Percentiles rank a stretch among this genome's conserved stretches.
Evolutionary conservation across 2,888 invertebrate species (phyloP).

Genomic region (Tachina lurida): DNA sequence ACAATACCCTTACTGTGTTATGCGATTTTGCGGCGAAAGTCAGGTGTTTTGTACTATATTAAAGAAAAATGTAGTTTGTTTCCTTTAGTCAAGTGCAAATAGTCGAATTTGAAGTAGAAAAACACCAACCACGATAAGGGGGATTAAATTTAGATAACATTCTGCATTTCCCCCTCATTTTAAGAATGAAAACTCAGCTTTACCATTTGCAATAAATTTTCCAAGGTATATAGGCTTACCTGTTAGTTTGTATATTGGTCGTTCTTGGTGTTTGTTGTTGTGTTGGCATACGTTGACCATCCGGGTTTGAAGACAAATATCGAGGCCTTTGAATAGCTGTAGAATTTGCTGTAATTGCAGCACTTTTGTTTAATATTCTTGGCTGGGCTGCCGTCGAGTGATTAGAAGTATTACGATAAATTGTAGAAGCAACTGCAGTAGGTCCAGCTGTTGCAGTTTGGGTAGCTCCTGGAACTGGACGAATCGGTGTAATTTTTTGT

Average conservation of each 20-base stretch:
- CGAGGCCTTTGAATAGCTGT: constrained; percentile 55
- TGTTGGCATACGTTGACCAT: constrained; percentile 62
- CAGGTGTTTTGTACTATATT: too few relatives aligned
- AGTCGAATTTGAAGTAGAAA: too few relatives aligned
- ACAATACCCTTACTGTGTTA: too few relatives aligned
- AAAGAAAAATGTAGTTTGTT: too few relatives aligned
- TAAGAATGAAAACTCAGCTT: too few relatives aligned
- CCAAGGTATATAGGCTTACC: constrained; percentile 73
- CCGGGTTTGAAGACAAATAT: constrained; percentile 55
- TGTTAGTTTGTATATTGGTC: constrained; percentile 56
- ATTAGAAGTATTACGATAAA: constrained; percentile 55
- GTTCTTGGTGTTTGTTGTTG: constrained; percentile 72
- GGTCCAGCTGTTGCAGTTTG: constrained; percentile 26
- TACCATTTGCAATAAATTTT: too few relatives aligned
- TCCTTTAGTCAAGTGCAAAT: too few relatives aligned
- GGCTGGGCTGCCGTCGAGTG: constrained; percentile 51
- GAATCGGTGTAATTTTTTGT: constrained; percentile 82
- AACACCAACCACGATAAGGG: too few relatives aligned
- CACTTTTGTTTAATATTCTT: constrained; percentile 69
- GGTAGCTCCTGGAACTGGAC: constrained; percentile 80
- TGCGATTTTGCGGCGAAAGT: too few relatives aligned
- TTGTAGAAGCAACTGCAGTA: constrained; percentile 13
- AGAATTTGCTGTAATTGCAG: constrained; percentile 32
- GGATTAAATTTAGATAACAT: too few relatives aligned
- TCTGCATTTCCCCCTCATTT: too few relatives aligned